Base-by-base conservation (phyloP, 2,113 vertebrate genomes). In the Cacatua alba region DNA sequence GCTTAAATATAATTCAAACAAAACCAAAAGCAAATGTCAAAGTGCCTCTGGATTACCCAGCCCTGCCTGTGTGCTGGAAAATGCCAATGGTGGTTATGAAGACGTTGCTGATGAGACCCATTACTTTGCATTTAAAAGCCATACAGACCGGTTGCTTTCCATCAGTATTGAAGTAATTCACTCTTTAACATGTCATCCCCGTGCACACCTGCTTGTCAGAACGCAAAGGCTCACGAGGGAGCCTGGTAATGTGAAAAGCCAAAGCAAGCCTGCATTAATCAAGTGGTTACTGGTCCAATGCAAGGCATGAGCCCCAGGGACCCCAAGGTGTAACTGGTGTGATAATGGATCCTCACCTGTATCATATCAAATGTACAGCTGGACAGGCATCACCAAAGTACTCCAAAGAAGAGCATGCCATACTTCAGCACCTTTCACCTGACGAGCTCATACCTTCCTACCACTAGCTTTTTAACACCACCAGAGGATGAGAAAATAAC, bases 311-410 rank as follows among this genome's bases (percentile, higher is more conserved):
- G 62, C 39, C 39, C 43, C 2, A 6, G 51, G 35, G 10, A 76
- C 10, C 37, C 33, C 0, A 9, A n/a, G 51, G 25, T 24, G 62
- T 55, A 33, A 70, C 13, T 37, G 67, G 31, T 43, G 86, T 2
- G 2, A 62, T 24, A 59, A 51, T 1, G 49, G 64, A 51, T 68
- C 78, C 39, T 69, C 1, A 2, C 35, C 35, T 39, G 43, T 35
- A 39, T 37, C 0, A 0, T 12, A 46, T 20, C 72, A 67, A 65
- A 82, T 8, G 4, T n/a, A 41, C 3, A 3, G 19, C 17, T 10
- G 46, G 17, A 25, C 14, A 37, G 57, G 67, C 35, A 55, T 33
- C 15, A 28, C 72, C 37, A 26, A 43, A 53, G 67, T 19, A 31
- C 25, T 33, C 11, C 41, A 19, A 41, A 51, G 13, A 78, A 11